phyloP scores from a whole-genome alignment of 1,140 invertebrate species.

The Drosophila paulistorum region DNA sequence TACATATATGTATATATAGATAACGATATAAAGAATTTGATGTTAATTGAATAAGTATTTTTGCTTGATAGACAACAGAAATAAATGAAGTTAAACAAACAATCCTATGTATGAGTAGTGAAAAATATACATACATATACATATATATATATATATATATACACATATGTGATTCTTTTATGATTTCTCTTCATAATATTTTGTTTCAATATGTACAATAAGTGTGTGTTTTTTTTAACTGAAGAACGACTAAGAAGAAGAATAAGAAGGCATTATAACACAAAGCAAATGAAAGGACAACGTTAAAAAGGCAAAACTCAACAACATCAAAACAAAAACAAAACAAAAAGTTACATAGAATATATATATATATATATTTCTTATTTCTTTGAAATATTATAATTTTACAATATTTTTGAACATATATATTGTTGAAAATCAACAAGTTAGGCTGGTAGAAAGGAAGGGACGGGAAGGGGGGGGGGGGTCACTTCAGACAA shows the following conservation, averaged over 20 bases:
- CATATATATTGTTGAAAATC: not conserved
- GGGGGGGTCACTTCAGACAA: not conserved
- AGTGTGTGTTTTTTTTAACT: conserved; percentile 7
- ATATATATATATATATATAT: conserved; percentile 27
- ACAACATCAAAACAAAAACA: not conserved
- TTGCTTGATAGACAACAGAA: conserved; percentile 10
- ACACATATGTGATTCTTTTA: conserved; percentile 1
- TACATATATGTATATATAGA: not conserved
- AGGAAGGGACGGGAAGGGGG: not conserved
- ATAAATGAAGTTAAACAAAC: not conserved
- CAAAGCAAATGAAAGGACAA: conserved; percentile 11
- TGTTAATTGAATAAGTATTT: not conserved
- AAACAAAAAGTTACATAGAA: not conserved
- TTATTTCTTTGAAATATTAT: not conserved
- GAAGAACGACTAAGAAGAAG: not conserved
- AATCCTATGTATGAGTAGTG: conserved; percentile 9
- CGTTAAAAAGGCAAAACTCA: conserved; percentile 1
- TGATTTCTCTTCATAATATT: conserved; percentile 26
- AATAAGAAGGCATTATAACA: not conserved
- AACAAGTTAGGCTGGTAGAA: not conserved
- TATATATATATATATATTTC: not conserved
- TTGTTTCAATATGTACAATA: conserved; percentile 1
- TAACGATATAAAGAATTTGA: not conserved
- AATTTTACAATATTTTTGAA: not conserved
- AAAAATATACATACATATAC: conserved; percentile 25